A percentile compares a stretch with the other conserved stretches of the same genome.
These are phyloP conservation scores for Florisuga fusca DNA, from an alignment of 2,797 vertebrate species.

Conservation along the genomic window DNA sequence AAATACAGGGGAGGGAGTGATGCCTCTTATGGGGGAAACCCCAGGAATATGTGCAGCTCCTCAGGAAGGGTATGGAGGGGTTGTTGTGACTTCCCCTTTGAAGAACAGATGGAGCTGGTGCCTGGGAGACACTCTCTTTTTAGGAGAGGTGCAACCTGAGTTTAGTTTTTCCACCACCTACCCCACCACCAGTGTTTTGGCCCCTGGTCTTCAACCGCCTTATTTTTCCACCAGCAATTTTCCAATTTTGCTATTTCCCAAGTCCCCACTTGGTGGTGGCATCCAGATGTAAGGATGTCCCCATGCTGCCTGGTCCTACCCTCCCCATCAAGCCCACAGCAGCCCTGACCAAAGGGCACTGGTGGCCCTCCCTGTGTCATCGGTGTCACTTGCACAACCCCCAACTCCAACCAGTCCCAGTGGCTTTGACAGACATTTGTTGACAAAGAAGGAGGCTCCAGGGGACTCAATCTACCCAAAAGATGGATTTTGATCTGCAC, in stretches of 20 bases:
- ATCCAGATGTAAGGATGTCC: background rate
- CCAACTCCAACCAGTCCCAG: accelerated
- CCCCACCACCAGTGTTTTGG: background rate
- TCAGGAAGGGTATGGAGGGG: accelerated
- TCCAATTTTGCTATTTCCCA: background rate
- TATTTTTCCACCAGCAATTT: background rate
- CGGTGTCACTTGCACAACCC: background rate
- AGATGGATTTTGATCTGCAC: background rate
- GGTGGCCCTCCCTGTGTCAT: background rate
- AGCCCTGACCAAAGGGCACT: constrained; percentile 44
- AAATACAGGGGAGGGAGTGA: accelerated
- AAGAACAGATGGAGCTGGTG: background rate
- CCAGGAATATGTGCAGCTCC: accelerated
- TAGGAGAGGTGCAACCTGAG: background rate
- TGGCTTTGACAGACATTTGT: background rate
- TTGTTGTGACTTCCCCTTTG: background rate
- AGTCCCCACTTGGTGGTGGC: background rate
- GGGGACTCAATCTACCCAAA: background rate
- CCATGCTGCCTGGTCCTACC: background rate
- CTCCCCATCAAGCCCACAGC: background rate
- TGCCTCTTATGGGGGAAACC: background rate
- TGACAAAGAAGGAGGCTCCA: background rate
- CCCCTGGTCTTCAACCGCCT: background rate
- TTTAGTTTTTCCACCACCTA: background rate
- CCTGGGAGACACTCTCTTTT: background rate